These are phyloP conservation scores for Archilochus colubris DNA, from an alignment of 2,113 vertebrate genomes.

Conservation along the genomic window DNA sequence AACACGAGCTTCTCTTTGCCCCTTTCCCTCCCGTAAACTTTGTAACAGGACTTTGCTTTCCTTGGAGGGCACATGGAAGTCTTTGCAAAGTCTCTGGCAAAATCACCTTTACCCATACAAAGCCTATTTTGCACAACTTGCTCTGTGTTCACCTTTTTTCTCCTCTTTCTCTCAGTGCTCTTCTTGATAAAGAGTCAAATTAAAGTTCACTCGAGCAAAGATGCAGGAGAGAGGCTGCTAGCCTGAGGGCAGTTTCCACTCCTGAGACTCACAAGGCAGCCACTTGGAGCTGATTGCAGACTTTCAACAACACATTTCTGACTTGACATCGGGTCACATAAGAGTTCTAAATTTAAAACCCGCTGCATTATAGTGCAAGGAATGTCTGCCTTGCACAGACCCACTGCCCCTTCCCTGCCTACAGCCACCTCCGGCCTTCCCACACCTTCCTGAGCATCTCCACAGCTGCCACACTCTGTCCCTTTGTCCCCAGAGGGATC, in stretches of 20 bases:
- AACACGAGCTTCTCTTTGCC: neutral
- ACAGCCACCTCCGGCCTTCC: neutral
- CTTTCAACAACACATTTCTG: slow-evolving; percentile 43
- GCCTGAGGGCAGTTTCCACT: slow-evolving; percentile 62
- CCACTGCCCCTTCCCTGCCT: neutral
- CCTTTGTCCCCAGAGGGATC: neutral
- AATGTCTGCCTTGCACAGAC: neutral
- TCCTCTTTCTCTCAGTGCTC: slow-evolving; percentile 6
- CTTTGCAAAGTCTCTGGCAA: neutral
- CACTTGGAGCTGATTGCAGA: slow-evolving; percentile 49
- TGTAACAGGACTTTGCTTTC: neutral
- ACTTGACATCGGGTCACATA: slow-evolving; percentile 8
- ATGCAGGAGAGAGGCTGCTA: slow-evolving; percentile 13
- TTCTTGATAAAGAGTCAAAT: slow-evolving; percentile 62
- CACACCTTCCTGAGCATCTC: neutral
- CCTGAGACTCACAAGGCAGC: slow-evolving; percentile 56
- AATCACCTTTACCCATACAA: slow-evolving; percentile 15
- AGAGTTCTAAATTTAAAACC: slow-evolving; percentile 48
- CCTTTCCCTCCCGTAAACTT: neutral
- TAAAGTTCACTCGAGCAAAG: slow-evolving; percentile 58
- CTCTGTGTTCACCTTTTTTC: neutral
- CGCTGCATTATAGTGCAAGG: neutral
- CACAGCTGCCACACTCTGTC: neutral
- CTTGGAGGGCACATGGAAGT: neutral
- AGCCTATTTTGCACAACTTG: neutral